phyloP scores from a whole-genome alignment of 2,113 vertebrate species.

The Zootoca vivipara region DNA sequence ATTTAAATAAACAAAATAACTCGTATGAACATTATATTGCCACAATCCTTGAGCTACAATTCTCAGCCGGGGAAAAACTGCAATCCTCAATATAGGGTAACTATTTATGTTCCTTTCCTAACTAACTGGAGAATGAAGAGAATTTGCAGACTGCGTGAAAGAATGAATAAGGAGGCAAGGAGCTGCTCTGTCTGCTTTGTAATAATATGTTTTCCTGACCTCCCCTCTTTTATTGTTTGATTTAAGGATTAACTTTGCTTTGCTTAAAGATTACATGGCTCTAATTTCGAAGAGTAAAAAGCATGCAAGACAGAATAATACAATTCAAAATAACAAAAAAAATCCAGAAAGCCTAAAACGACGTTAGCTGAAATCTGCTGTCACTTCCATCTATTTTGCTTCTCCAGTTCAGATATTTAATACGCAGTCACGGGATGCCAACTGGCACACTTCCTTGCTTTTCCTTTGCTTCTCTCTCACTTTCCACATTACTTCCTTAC shows the following conservation, averaged over 20 bases:
- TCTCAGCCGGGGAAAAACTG: background rate
- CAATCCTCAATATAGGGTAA: background rate
- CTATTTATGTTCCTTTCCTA: background rate
- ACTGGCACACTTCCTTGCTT: conserved; percentile 11
- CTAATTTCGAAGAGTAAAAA: background rate
- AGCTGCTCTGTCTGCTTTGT: background rate
- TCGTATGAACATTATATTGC: background rate
- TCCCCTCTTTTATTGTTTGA: background rate
- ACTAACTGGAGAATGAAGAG: background rate
- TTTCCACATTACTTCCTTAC: conserved; percentile 12
- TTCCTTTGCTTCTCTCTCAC: background rate
- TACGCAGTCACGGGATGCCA: background rate
- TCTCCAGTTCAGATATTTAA: conserved; percentile 6
- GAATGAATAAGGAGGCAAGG: background rate
- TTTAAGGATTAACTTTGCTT: conserved; percentile 10
- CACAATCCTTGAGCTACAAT: background rate
- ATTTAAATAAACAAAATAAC: background rate
- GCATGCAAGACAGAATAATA: background rate
- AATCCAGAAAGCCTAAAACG: background rate
- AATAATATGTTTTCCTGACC: background rate
- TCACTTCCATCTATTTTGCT: background rate
- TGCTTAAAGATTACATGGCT: background rate
- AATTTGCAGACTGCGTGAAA: background rate
- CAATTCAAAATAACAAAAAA: background rate
- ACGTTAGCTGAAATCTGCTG: background rate